These are phyloP conservation scores for Pteromalus puparum DNA, from an alignment of 1,140 invertebrate species.

Conservation along the genomic window DNA sequence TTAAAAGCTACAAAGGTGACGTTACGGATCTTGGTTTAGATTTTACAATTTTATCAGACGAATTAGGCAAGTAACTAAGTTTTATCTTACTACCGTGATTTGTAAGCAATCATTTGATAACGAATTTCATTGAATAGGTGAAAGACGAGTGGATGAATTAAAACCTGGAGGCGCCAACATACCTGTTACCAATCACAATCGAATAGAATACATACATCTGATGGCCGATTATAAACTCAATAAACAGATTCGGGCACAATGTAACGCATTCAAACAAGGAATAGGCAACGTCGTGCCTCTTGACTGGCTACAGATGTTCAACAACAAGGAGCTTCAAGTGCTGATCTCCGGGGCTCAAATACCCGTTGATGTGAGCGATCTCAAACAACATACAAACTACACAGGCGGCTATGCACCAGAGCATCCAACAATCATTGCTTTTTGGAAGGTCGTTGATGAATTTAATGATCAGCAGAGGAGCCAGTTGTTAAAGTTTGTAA, in stretches of 20 bases:
- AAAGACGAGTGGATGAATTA: constrained; percentile 91
- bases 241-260: constrained; percentile 92
- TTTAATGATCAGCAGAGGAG: constrained; percentile 91
- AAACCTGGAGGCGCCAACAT: constrained; percentile 94
- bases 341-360: constrained; percentile 95
- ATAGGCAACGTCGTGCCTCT: constrained; percentile 92
- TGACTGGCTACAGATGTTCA: constrained; percentile 96
- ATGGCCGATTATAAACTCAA: constrained; percentile 98
- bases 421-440: constrained; percentile 85
- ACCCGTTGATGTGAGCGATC: constrained; percentile 93
- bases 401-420: constrained; percentile 88
- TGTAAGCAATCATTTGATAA: neutral
- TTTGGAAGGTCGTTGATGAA: constrained; percentile 91
- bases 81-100: neutral
- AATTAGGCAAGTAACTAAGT: constrained; percentile 76
- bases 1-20: constrained; percentile 89
- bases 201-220: constrained; percentile 97
- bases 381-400: constrained; percentile 90
- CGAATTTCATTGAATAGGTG: constrained; percentile 75
- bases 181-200: constrained; percentile 91
- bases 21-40: constrained; percentile 91
- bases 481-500: constrained; percentile 96
- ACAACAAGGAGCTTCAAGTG: constrained; percentile 94
- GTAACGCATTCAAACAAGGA: constrained; percentile 89
- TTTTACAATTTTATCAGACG: constrained; percentile 93